Percentiles rank a stretch among this genome's conserved stretches.
Evolutionary conservation across 1,140 invertebrate species (phyloP).

Genomic region (Cardiocondyla obscurior): DNA sequence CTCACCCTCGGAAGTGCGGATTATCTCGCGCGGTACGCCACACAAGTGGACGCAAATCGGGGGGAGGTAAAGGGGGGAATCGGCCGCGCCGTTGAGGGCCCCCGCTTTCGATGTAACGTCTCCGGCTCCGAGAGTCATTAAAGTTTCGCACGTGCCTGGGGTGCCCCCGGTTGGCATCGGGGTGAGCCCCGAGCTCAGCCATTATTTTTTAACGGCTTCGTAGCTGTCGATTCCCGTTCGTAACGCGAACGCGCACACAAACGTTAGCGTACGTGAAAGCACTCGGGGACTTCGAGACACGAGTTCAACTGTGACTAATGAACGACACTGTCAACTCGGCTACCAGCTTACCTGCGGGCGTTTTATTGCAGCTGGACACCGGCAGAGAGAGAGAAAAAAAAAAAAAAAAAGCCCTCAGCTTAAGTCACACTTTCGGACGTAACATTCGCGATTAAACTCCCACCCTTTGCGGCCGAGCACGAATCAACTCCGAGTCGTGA

Average conservation of each 20-base stretch:
- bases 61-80: no score
- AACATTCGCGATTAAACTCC: slow-evolving; percentile 21
- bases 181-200: slow-evolving; percentile 51
- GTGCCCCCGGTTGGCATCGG: slow-evolving; percentile 46
- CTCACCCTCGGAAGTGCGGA: slow-evolving; percentile 60
- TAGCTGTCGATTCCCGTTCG: neutral
- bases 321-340: slow-evolving; percentile 58
- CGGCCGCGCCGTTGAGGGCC: neutral
- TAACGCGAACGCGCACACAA: neutral
- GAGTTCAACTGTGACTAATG: slow-evolving; percentile 72
- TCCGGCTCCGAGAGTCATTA: slow-evolving; percentile 69
- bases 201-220: slow-evolving; percentile 73
- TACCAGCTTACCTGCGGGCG: slow-evolving; percentile 17
- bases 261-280: neutral
- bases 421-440: neutral
- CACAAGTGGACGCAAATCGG: slow-evolving; percentile 46
- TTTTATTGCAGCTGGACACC: slow-evolving; percentile 36
- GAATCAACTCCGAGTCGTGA: slow-evolving; percentile 7
- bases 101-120: slow-evolving; percentile 32
- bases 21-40: slow-evolving; percentile 61
- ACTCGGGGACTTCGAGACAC: slow-evolving; percentile 35
- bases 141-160: slow-evolving; percentile 72
- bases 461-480: neutral
- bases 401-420: no score
- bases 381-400: no score